Conservation (phyloP, 1,140 invertebrate genomes). For the Drosophila sp. region DNA sequence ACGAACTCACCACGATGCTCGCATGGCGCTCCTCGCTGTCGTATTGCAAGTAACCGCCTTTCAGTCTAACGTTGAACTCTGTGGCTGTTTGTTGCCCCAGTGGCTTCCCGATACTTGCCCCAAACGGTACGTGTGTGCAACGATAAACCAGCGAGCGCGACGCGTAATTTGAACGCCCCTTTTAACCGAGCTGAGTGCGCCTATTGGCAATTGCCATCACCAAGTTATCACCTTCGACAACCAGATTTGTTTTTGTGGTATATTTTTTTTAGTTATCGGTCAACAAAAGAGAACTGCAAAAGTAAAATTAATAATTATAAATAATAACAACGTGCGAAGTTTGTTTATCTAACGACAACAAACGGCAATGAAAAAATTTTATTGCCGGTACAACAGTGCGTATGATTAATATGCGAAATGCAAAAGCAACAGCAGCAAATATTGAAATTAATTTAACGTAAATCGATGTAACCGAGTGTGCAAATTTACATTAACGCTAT, state of each 20-base stretch:
- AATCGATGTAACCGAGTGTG: slow-evolving; percentile 31
- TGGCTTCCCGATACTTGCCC: slow-evolving; percentile 7
- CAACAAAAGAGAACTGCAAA: slow-evolving; percentile 9
- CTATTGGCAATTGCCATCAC: background rate
- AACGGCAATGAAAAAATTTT: background rate
- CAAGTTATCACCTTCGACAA: background rate
- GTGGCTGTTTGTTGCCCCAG: slow-evolving; percentile 65
- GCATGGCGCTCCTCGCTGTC: background rate
- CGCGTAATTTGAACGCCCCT: slow-evolving; percentile 17
- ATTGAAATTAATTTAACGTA: slow-evolving; percentile 7
- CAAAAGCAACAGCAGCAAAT: slow-evolving; percentile 21
- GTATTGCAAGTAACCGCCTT: slow-evolving; percentile 40
- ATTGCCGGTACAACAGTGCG: slow-evolving; percentile 44
- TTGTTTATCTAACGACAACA: slow-evolving; percentile 22
- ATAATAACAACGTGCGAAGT: slow-evolving; percentile 11
- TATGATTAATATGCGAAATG: slow-evolving; percentile 43
- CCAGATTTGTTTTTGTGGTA: slow-evolving; percentile 39
- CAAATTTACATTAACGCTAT: slow-evolving; percentile 36
- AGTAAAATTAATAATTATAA: slow-evolving; percentile 3
- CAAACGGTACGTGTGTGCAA: slow-evolving; percentile 33
- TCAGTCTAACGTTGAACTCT: slow-evolving; percentile 77
- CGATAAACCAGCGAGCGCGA: slow-evolving; percentile 1
- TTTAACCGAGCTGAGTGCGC: background rate
- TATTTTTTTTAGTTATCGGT: slow-evolving; percentile 38
- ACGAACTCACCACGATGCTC: slow-evolving; percentile 9